Evolutionary conservation across 2,888 invertebrate genomes (phyloP), one percentile per base, ranked within the genome.

Genomic region (Priocnemis perturbator): DNA sequence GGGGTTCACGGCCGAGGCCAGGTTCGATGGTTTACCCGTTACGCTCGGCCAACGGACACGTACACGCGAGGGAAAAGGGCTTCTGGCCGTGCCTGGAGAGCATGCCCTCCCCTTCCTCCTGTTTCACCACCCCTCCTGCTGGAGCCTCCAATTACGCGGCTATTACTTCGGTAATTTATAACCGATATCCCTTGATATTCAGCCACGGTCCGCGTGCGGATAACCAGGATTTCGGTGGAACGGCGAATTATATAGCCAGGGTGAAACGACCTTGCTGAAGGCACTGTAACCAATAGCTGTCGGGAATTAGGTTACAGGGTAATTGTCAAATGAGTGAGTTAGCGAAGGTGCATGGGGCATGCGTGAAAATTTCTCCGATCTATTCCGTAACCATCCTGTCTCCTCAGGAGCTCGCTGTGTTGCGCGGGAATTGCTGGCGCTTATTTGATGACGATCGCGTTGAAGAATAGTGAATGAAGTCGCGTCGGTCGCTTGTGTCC

Each of bases 161-260:
- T 79, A 82, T 84, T 85, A 85, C 81, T 81, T 77, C 73, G 77
- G 73, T 83, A 84, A 84, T 84, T 84, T 83, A 84, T 84, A 84
- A 82, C 81, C 81, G 79, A 83, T 83, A 79, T 71, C 63, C 73
- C 72, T 62, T 65, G 73, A 71, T 70, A 81, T 77, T 68, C 78
- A 71, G 62, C 71, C 65, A 73, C 53, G 52, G 64, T 69, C 57
- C 64, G 70, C 66, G 64, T 65, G 60, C 68, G 72, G 75, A 76
- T 82, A 81, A 71, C 67, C 74, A 59, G 75, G 68, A 78, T 74
- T 76, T 78, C 74, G 73, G 73, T 71, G 73, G 67, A 66, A 69
- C 69, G 57, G 45, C 64, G 73, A 73, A 81, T 79, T 77, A 75
- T 76, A 60, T 57, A 53, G 30, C 47, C 26, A 1, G 37, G 1